Conservation (phyloP, 2,113 vertebrate genomes). For the Sander vitreus region DNA sequence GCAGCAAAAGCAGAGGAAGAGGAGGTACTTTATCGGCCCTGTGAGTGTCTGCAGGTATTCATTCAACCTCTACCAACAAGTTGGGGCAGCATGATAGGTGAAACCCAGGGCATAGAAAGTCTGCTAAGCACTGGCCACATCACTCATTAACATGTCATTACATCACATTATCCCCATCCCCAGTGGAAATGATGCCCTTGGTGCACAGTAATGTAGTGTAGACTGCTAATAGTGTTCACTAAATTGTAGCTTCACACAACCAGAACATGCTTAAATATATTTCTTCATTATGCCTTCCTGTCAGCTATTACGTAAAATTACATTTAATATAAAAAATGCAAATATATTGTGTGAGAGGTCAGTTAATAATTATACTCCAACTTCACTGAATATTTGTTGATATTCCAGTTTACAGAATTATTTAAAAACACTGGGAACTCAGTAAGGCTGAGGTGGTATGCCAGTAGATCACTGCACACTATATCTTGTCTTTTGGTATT, state of each 20-base stretch:
- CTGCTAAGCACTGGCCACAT: neutral
- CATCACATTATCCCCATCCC: neutral
- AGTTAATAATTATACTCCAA: neutral
- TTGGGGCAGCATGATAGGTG: neutral
- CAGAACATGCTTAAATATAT: neutral
- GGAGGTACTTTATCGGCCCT: neutral
- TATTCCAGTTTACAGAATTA: neutral
- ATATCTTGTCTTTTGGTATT: constrained; percentile 9
- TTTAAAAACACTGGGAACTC: neutral
- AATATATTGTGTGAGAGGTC: neutral
- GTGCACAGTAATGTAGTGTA: neutral
- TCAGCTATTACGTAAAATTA: neutral
- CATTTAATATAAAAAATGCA: neutral
- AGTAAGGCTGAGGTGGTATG: neutral
- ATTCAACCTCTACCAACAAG: neutral
- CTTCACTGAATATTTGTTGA: neutral
- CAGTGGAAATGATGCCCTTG: neutral
- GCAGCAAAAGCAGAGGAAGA: neutral
- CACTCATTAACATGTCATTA: constrained; percentile 9
- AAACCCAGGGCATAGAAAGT: neutral
- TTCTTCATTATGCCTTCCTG: neutral
- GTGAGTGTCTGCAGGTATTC: neutral
- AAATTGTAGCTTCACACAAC: neutral
- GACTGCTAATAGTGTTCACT: constrained; percentile 3
- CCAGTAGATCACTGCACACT: neutral